Evolutionary conservation across 2,888 invertebrate species (phyloP), one percentile per base, ranked within the genome.

Genomic region (Agonopterix subpropinquella): DNA sequence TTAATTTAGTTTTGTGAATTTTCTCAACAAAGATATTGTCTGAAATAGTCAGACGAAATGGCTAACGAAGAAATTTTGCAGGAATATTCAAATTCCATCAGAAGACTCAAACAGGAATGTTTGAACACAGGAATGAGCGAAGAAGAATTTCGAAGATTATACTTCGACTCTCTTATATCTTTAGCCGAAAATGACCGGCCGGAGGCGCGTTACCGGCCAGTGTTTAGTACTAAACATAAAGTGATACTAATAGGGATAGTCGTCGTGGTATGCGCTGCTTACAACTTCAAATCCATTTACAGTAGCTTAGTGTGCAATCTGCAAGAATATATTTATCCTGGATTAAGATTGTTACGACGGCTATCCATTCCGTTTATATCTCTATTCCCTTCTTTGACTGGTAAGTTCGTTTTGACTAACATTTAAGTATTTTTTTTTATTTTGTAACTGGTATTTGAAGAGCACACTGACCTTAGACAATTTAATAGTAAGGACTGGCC

Each of bases 271-370:
- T 67, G 83, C 36, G 61, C 89, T 49, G 57, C 78, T 46, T 69
- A 89, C 59, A 89, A 92, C 62, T 91, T 91, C 65, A 92, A 91
- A 66, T 88, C 91, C 15, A 90, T 93, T 9, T 92, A 92, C 54
- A 92, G 91, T 70, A 89, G 91, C 58, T 78, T 94, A 56, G 80
- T 93, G 58, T 90, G 94, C 71, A 92, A 94, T 77, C 86, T 95
- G 18, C 95, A 96, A 77, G 93, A 93, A 51, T 92, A 92, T 62
- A 94, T 96, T 59, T 95, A 96, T 84, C 96, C 96, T 8, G 93
- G 93, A 9, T 90, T 96, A 78, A 92, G 93, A 63, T 72, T 93
- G 35, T 84, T 96, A 67, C 89, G 96, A 50, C 91, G 92, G 61
- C 65, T 94, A 57, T 92, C 94, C 45, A 90, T 96, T 62, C 96